Evolutionary conservation across 2,888 invertebrate species (phyloP).

Genomic region (Scaptomyza reducta): DNA sequence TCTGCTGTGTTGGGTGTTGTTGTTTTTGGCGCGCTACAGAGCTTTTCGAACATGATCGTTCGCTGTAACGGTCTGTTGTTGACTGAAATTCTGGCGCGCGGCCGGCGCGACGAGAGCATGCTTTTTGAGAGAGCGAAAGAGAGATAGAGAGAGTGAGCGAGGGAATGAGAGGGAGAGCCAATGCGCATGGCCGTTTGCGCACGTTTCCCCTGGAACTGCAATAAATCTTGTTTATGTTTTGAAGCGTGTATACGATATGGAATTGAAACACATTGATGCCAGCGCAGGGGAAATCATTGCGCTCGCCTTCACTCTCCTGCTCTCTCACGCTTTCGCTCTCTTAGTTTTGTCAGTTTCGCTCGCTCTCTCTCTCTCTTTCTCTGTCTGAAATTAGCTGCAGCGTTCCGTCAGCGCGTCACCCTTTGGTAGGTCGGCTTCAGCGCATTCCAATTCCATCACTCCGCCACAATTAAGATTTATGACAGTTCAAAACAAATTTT

Average conservation of each 20-base stretch:
- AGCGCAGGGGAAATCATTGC: slow-evolving; percentile 61
- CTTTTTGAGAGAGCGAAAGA: slow-evolving; percentile 20
- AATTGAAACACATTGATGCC: slow-evolving; percentile 58
- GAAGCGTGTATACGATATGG: slow-evolving; percentile 48
- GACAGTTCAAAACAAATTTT: slow-evolving; percentile 82
- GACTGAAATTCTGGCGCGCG: slow-evolving; percentile 72
- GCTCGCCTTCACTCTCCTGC: slow-evolving; percentile 22
- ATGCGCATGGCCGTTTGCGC: slow-evolving; percentile 40
- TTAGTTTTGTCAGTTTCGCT: background rate
- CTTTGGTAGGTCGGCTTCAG: slow-evolving; percentile 51
- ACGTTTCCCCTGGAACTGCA: slow-evolving; percentile 67
- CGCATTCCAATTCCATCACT: slow-evolving; percentile 77
- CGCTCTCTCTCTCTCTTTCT: background rate
- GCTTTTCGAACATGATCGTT: slow-evolving; percentile 79
- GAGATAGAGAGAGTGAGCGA: slow-evolving; percentile 26
- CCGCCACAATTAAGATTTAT: slow-evolving; percentile 82
- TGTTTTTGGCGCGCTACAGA: slow-evolving; percentile 58
- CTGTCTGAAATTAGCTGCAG: slow-evolving; percentile 56
- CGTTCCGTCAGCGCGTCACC: slow-evolving; percentile 66
- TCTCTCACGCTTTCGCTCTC: slow-evolving; percentile 1
- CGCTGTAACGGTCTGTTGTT: slow-evolving; percentile 81
- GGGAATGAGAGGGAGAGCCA: slow-evolving; percentile 12
- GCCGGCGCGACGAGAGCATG: slow-evolving; percentile 52
- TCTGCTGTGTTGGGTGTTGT: slow-evolving; percentile 1
- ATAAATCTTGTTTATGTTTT: slow-evolving; percentile 68